phyloP scores from a whole-genome alignment of 2,797 vertebrate genomes.

The Lagodon rhomboides region DNA sequence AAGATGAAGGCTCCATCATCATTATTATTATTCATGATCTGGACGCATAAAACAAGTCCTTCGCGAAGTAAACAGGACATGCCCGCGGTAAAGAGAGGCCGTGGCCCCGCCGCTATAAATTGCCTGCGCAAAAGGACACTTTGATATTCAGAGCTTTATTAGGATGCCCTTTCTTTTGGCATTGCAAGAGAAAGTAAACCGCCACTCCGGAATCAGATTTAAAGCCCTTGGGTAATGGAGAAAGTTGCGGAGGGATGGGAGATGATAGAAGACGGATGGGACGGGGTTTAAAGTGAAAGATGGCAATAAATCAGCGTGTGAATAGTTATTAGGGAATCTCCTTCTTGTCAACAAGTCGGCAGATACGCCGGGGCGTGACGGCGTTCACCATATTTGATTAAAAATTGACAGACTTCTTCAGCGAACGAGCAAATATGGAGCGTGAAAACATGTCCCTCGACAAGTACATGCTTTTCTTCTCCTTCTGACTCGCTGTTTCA shows the following conservation, averaged over 20 bases:
- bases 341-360: constrained; percentile 28
- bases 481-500: constrained; percentile 17
- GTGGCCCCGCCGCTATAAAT: constrained; percentile 61
- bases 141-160: constrained; percentile 73
- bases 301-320: constrained; percentile 26
- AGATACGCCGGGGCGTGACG: neutral
- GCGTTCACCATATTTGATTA: constrained; percentile 27
- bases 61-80: constrained; percentile 70
- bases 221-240: constrained; percentile 33
- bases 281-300: constrained; percentile 31
- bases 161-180: constrained; percentile 74
- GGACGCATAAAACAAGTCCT: constrained; percentile 69
- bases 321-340: constrained; percentile 35
- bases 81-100: constrained; percentile 59
- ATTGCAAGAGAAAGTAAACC: constrained; percentile 63
- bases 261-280: constrained; percentile 42
- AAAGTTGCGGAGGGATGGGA: constrained; percentile 33
- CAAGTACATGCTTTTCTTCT: neutral
- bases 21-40: constrained; percentile 74
- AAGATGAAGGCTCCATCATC: constrained; percentile 63
- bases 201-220: constrained; percentile 53
- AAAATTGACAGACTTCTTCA: constrained; percentile 12
- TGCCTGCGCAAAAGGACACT: constrained; percentile 69
- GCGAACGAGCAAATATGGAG: constrained; percentile 3
- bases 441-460: constrained; percentile 6